phyloP scores from a whole-genome alignment of 2,888 invertebrate genomes.

The Drosophila meridiana region DNA sequence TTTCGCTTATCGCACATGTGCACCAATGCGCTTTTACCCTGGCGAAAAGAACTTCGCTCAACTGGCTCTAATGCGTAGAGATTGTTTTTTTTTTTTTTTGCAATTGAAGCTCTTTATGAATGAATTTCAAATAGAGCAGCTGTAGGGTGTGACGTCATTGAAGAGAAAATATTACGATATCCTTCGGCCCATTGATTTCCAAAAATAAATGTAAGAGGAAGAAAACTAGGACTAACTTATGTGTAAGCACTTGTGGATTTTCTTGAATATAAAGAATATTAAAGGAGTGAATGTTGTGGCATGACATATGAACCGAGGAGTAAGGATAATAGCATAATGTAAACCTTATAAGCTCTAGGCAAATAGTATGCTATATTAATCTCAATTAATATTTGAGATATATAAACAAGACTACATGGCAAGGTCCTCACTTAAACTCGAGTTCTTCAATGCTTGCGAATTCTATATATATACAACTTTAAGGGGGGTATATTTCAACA shows the following conservation, averaged over 20 bases:
- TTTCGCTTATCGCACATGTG: constrained; percentile 80
- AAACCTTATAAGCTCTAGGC: neutral
- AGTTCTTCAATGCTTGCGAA: neutral
- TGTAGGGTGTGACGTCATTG: constrained; percentile 42
- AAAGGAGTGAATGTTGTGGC: neutral
- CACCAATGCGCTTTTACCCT: constrained; percentile 65
- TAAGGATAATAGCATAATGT: neutral
- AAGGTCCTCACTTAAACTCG: neutral
- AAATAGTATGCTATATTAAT: neutral
- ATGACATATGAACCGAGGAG: neutral
- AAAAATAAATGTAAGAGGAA: constrained; percentile 2
- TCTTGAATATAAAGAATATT: neutral
- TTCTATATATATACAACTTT: no score
- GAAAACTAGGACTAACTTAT: neutral
- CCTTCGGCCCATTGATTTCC: neutral
- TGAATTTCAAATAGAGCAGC: constrained; percentile 51
- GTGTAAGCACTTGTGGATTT: neutral
- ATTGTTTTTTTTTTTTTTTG: neutral
- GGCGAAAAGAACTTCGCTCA: constrained; percentile 25
- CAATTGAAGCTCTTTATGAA: constrained; percentile 59
- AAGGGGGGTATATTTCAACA: neutral
- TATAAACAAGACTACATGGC: neutral
- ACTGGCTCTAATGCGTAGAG: constrained; percentile 40
- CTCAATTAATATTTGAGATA: neutral
- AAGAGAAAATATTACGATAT: neutral